Percentiles rank a stretch among this genome's conserved stretches.
Conservation (phyloP, 2,888 invertebrate species). For the Drosophila algonquin region DNA sequence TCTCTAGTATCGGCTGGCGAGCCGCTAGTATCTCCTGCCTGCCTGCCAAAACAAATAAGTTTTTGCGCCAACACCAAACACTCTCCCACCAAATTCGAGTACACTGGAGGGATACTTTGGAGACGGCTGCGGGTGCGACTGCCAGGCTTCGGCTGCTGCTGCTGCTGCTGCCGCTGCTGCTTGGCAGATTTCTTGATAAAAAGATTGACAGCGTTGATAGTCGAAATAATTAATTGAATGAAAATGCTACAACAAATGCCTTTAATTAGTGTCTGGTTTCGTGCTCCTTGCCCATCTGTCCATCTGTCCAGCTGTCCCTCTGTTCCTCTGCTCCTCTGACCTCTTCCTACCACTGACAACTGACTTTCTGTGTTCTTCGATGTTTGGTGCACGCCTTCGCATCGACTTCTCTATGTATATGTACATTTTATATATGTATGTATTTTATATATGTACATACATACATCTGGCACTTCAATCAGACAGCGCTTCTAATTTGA, state of each 20-base stretch:
- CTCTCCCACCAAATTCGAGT: background rate
- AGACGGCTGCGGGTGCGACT: background rate
- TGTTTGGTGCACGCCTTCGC: background rate
- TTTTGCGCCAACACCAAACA: constrained; percentile 22
- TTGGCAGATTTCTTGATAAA: constrained; percentile 71
- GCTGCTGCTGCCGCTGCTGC: constrained; percentile 22
- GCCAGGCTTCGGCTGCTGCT: constrained; percentile 3
- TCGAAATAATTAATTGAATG: constrained; percentile 81
- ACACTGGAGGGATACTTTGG: background rate
- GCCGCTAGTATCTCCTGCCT: constrained; percentile 43
- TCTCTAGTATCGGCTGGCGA: constrained; percentile 43
- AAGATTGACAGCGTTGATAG: constrained; percentile 81
- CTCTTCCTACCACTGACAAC: background rate
- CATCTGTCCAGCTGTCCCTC: background rate
- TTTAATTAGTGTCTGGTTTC: constrained; percentile 80
- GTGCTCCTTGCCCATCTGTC: background rate
- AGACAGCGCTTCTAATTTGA: background rate
- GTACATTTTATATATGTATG: no score
- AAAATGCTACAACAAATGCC: constrained; percentile 76
- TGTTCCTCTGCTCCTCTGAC: background rate
- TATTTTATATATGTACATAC: no score
- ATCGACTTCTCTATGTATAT: no score
- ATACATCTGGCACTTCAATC: no score
- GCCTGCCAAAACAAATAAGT: constrained; percentile 41
- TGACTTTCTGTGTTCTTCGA: background rate